Conservation (phyloP, 2,113 vertebrate genomes). For the Lutjanus erythropterus region DNA sequence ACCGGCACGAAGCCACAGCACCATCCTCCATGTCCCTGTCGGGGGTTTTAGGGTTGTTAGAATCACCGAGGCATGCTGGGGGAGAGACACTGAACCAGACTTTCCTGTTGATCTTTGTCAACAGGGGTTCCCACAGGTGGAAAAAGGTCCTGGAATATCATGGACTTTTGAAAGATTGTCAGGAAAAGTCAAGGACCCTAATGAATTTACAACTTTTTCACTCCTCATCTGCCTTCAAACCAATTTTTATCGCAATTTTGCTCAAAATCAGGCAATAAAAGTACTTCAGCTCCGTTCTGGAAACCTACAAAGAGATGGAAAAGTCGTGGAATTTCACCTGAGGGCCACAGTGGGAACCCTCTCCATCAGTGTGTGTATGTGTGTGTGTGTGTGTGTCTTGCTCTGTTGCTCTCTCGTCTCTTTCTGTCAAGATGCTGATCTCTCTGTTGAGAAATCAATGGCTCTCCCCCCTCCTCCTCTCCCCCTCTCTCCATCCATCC, state of each 20-base stretch:
- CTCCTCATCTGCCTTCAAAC: background rate
- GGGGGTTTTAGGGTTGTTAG: slow-evolving; percentile 54
- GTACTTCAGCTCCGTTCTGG: background rate
- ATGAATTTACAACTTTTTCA: background rate
- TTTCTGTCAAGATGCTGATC: slow-evolving; percentile 79
- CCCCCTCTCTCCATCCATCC: slow-evolving; percentile 67
- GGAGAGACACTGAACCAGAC: slow-evolving; percentile 51
- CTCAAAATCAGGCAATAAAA: background rate
- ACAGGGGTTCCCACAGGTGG: slow-evolving; percentile 33
- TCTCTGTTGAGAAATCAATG: slow-evolving; percentile 82
- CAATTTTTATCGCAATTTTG: background rate
- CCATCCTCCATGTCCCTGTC: slow-evolving; percentile 53
- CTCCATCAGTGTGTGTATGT: slow-evolving; percentile 1
- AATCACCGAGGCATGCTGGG: slow-evolving; percentile 64
- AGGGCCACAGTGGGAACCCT: slow-evolving; percentile 45
- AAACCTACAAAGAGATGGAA: slow-evolving; percentile 37
- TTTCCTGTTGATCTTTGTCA: slow-evolving; percentile 71
- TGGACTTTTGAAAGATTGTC: slow-evolving; percentile 42
- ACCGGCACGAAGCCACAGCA: slow-evolving; percentile 47
- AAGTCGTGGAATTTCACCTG: slow-evolving; percentile 58
- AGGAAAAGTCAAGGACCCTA: slow-evolving; percentile 27
- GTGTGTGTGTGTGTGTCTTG: slow-evolving; percentile 35
- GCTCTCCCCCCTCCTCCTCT: slow-evolving; percentile 39
- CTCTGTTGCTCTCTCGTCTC: slow-evolving; percentile 63
- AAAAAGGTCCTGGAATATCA: slow-evolving; percentile 59